phyloP scores from a whole-genome alignment of 1,140 invertebrate species.

The Portunus trituberculatus region DNA sequence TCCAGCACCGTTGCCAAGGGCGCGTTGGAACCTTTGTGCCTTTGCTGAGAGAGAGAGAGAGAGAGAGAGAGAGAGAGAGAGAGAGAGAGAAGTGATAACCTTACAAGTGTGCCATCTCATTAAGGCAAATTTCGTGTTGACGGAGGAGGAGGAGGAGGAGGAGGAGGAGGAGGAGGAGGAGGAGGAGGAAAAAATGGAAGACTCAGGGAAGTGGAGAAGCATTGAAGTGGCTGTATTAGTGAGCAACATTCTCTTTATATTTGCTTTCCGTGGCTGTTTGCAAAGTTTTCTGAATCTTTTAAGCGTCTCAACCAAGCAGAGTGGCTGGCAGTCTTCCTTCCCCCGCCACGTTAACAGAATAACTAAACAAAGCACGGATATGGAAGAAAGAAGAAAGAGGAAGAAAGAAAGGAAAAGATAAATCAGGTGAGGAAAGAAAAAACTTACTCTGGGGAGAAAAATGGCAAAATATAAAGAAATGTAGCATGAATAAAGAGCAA shows the following conservation, averaged over 20 bases:
- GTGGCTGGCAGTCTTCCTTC: no score
- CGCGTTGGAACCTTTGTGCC: neutral
- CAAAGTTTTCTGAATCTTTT: no score
- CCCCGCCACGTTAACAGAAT: no score
- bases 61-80: neutral
- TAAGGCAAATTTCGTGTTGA: conserved; percentile 33
- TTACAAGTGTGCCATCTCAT: conserved; percentile 18
- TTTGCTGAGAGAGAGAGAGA: neutral
- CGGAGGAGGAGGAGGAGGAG: neutral
- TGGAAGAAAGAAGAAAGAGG: no score
- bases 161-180: neutral
- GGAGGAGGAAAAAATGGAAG: neutral
- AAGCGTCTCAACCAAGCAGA: no score
- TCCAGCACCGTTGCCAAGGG: no score
- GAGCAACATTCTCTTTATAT: no score
- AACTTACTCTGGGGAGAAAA: neutral
- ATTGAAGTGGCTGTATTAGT: no score
- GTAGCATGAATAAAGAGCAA: no score
- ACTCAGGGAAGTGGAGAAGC: neutral
- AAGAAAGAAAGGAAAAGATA: neutral
- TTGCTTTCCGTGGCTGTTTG: no score
- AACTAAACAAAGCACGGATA: no score
- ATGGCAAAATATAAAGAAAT: no score
- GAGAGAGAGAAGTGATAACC: neutral
- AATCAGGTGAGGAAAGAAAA: neutral